Base-by-base conservation (phyloP, 2,797 vertebrate species). In the Phrynocephalus forsythii region DNA sequence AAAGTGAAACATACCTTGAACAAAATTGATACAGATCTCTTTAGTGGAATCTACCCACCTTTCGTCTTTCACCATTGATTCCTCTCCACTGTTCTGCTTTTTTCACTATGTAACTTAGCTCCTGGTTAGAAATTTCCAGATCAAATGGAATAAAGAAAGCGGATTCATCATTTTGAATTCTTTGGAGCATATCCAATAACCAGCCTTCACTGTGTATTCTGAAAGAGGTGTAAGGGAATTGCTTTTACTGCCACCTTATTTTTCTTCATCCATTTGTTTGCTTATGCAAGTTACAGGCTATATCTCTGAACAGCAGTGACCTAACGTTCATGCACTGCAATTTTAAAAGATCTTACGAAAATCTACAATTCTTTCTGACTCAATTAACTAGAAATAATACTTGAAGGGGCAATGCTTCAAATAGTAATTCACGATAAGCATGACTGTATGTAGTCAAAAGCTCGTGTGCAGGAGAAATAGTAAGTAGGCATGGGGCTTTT, bases 41-140 rank as follows among this genome's bases (percentile, higher is more conserved):
- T 84, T 15, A 38, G 33, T 10, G 8, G 30, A 56, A 8, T 5
- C 16, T 86, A 94, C 97, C 97, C 93, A 98, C 98, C 97, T 98
- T 97, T 28, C 97, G 97, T 91, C 98, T 97, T 94, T 99, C 98
- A 66, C 98, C 98, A 1, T 91, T 97, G 93, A 97, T 96, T 91
- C 98, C 98, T 95, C 98, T 96, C 99, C 99, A 99, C 89, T 98
- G 98, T 94, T 98, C 97, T 13, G 98, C 97, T 79, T 97, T 98
- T 94, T 98, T 98, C 56, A 99, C 95, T 52, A 98, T 96, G 90
- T 97, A 98, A 95, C 97, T 98, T 90, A 99, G 95, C 84, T 99
- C 98, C 95, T 98, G 98, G 93, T 95, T 97, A 89, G 99, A 99
- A 94, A 99, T 95, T 95, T 99, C 98, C 82, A 98, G 92, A 90